Evolutionary conservation across 2,113 vertebrate species (phyloP).

Genomic region (Hypanus sabinus): DNA sequence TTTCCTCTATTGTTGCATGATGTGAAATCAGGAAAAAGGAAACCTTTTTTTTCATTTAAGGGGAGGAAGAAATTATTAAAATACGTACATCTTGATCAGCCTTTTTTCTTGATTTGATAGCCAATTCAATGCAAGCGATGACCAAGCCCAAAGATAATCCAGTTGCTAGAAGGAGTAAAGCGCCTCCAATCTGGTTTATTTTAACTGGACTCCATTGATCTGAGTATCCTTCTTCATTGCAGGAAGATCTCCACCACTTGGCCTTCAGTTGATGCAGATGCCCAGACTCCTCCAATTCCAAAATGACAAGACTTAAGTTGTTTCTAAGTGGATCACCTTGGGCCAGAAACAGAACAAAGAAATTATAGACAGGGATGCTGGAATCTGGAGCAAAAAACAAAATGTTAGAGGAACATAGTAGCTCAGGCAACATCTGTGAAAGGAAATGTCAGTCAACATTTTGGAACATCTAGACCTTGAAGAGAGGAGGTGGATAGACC

Average conservation of each 20-base stretch:
- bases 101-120: conserved; percentile 54
- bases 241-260: conserved; percentile 81
- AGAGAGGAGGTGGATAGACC: no score
- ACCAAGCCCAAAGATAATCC: conserved; percentile 65
- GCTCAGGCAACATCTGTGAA: no score
- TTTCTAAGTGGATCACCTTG: conserved; percentile 65
- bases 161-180: conserved; percentile 68
- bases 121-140: conserved; percentile 66
- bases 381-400: no score
- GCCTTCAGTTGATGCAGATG: conserved; percentile 60
- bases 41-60: conserved; percentile 56
- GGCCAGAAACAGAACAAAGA: background rate
- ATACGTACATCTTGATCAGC: conserved; percentile 50
- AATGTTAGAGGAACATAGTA: no score
- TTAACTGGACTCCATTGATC: conserved; percentile 50
- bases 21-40: background rate
- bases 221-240: conserved; percentile 39
- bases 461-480: no score
- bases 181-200: conserved; percentile 58
- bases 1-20: background rate
- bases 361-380: background rate
- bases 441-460: no score
- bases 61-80: background rate
- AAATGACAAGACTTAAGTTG: conserved; percentile 63
- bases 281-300: conserved; percentile 65